phyloP scores from a whole-genome alignment of 2,797 vertebrate genomes.

The Odontamblyopus lacepedii region DNA sequence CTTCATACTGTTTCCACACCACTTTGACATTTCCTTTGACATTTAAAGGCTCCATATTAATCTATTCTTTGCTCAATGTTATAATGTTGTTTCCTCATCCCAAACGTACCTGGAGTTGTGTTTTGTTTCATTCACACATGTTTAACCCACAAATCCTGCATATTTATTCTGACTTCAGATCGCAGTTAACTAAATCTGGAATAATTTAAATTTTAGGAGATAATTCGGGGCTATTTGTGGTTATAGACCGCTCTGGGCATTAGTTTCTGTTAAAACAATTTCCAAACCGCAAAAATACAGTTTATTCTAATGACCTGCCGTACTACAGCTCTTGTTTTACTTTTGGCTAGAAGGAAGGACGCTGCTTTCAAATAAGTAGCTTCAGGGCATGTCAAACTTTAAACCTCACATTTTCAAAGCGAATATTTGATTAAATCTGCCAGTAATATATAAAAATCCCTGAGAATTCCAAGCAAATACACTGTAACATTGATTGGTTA shows the following conservation, averaged over 20 bases:
- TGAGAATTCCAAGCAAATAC: not conserved
- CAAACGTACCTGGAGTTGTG: too few species aligned
- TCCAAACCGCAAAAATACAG: not conserved
- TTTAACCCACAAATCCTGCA: too few species aligned
- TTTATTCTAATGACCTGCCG: not conserved
- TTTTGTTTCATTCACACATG: too few species aligned
- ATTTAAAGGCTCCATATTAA: too few species aligned
- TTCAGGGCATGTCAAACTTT: not conserved
- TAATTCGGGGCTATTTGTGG: not conserved
- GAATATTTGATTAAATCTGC: not conserved
- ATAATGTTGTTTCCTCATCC: too few species aligned
- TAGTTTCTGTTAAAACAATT: not conserved
- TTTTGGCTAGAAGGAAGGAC: not conserved
- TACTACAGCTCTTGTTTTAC: not conserved
- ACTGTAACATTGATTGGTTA: constrained; percentile 5
- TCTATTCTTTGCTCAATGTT: too few species aligned
- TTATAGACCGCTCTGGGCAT: not conserved
- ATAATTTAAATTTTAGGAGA: too few species aligned
- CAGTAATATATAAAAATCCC: not conserved
- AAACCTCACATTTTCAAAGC: not conserved
- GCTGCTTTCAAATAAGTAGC: not conserved
- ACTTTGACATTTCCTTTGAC: too few species aligned
- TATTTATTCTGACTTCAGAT: too few species aligned
- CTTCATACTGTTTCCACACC: too few species aligned
- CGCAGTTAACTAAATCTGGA: too few species aligned